Evolutionary conservation across 1,140 invertebrate genomes (phyloP), one percentile per base, ranked within the genome.

Genomic region (Polypedilum vanderplanki): DNA sequence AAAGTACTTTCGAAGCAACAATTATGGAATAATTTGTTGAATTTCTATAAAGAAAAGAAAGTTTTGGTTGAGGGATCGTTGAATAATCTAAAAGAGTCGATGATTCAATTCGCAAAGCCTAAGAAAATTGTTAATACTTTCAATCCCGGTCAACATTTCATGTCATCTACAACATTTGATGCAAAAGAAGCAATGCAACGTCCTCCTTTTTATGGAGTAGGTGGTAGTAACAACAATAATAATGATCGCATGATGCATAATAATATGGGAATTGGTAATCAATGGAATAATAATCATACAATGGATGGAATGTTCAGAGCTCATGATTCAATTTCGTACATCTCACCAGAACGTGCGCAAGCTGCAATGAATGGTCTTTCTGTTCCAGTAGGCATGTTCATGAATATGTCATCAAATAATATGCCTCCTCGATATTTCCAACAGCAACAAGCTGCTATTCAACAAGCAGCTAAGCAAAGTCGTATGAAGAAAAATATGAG

Each of bases 1-100:
- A 99, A 99, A 85, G 96, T 99, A 8, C 85, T 99, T 0, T 96
- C 97, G 0, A 98, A 98, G 83, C 97, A 99, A 85, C 94, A 95
- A 0, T 84, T 99, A 0, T 99, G 98, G 98, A 98, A 99, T 83
- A 96, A 99, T 81, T 84, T 99, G 76, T 85, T 99, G 20, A 95
- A 93, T 46, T 98, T 98, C 80, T 99, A 98, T 85, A 99, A 99
- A 81, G 97, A 99, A 80, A 94, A 98, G 77, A 95, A 96, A 80
- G 95, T 98, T 40, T 85, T 99, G 3, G 97, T 99, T 0, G 98
- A 99, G 85, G 98, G 98, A 0, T 97, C 98, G 0, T 84, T 99
- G 9, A 98, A 95, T 76, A 99, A 99, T 84, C 85, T 99, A 1
- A 98, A 98, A 81, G 95, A 98, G 81, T 97, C 95, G 0, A 88